These are phyloP conservation scores for Aegotheles bennettii DNA, from an alignment of 2,113 vertebrate genomes.

Conservation along the genomic window DNA sequence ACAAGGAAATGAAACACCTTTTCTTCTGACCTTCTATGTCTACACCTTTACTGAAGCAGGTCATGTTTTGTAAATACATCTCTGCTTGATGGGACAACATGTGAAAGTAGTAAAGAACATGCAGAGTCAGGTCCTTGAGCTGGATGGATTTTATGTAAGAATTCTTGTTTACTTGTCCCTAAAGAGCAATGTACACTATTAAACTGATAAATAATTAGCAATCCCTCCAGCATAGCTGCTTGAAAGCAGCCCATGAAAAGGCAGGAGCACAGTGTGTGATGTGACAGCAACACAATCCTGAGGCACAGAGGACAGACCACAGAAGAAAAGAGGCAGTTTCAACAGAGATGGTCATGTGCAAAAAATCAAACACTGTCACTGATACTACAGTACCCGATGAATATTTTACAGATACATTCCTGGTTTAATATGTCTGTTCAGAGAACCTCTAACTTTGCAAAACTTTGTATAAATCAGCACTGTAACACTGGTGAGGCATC, in stretches of 20 bases:
- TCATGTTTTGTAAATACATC: background rate
- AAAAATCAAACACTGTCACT: background rate
- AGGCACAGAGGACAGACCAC: background rate
- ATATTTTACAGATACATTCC: background rate
- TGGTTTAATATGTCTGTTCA: background rate
- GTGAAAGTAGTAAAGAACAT: background rate
- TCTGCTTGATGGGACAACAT: background rate
- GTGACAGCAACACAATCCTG: background rate
- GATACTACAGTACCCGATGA: background rate
- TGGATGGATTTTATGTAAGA: background rate
- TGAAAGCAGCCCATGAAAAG: background rate
- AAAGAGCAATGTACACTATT: background rate
- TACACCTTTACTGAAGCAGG: background rate
- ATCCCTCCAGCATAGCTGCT: background rate
- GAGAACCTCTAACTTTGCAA: background rate
- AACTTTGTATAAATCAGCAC: background rate
- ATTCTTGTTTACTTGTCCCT: background rate
- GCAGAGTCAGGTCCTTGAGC: background rate
- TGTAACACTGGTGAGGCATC: background rate
- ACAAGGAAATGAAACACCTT: slow-evolving; percentile 46
- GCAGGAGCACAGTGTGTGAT: background rate
- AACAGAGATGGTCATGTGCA: background rate
- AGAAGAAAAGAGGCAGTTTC: background rate
- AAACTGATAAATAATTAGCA: slow-evolving; percentile 4
- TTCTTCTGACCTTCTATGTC: background rate